phyloP scores from a whole-genome alignment of 2,888 invertebrate species.

The Coelinius sp. region DNA sequence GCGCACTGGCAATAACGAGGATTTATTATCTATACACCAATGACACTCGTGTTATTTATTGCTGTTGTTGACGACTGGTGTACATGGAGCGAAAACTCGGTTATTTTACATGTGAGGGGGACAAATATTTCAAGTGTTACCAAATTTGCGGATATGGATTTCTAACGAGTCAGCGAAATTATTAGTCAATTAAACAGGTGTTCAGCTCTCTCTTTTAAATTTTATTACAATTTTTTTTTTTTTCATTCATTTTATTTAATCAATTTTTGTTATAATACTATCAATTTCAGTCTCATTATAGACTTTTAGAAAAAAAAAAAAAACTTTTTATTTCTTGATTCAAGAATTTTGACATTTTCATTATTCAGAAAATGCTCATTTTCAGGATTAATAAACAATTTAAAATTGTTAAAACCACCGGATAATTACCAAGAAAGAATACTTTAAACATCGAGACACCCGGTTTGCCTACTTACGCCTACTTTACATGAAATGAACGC shows the following conservation, averaged over 20 bases:
- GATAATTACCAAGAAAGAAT: slow-evolving; percentile 17
- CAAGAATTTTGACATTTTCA: too few relatives aligned
- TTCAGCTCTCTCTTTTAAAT: too few relatives aligned
- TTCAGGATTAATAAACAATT: too few relatives aligned
- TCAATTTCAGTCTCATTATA: too few relatives aligned
- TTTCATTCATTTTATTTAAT: too few relatives aligned
- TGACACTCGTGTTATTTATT: slow-evolving; percentile 49
- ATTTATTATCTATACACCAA: slow-evolving; percentile 48
- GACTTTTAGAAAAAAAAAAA: too few relatives aligned
- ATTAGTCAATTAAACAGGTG: too few relatives aligned
- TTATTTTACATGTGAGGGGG: background rate
- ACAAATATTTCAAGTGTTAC: background rate
- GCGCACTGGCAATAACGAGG: slow-evolving; percentile 45
- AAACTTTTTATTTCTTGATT: too few relatives aligned
- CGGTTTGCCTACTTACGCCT: slow-evolving; percentile 68
- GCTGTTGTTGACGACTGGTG: slow-evolving; percentile 24
- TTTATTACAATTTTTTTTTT: too few relatives aligned
- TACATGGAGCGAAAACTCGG: slow-evolving; percentile 25
- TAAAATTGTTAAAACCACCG: background rate
- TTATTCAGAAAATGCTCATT: too few relatives aligned
- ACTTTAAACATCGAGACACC: slow-evolving; percentile 50
- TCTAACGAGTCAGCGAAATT: too few relatives aligned
- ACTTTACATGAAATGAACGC: slow-evolving; percentile 60
- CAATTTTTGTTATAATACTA: too few relatives aligned
- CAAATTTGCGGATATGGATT: background rate